Evolutionary conservation across 2,888 invertebrate species (phyloP), one percentile per base, ranked within the genome.

Genomic region (Homarus gammarus): DNA sequence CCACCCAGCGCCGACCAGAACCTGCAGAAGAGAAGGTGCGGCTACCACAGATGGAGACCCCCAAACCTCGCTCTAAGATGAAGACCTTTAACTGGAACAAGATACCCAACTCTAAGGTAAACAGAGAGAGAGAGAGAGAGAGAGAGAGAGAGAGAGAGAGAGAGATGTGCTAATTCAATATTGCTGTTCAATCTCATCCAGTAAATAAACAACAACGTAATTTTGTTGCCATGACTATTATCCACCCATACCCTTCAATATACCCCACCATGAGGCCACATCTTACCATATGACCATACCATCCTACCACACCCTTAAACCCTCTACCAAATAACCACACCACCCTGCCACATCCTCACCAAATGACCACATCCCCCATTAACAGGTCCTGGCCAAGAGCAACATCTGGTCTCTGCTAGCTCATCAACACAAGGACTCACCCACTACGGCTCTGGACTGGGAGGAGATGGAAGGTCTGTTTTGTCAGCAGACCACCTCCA

Each of bases 31-130:
- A 87, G 36, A 92, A 92, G 82, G 87, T 92, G 15, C 81, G 82
- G 2, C 95, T 97, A 81, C 98, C 98, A 22, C 98, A 98, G 93
- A 98, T 98, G 93, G 97, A 97, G 93, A 98, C 97, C 0, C 99
- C 99, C 0, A 96, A 96, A 90, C 99, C 99, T n/a, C 97, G 97
- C 94, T 96, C 97, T 44, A 99, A 98, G 94, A 98, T 99, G 98
- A 98, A 98, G 94, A 98, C 98, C 0, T 97, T 99, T 92, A 99
- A 99, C 93, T 99, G 99, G 99, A 97, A 98, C 93, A 99, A 99
- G 94, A 98, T 99, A 93, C 98, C 99, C 61, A 97, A 96, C 93
- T 96, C 96, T 93, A 98, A 97, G 95, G 96, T 97, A 68, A 72
- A 2, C n/a, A n/a, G n/a, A n/a, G n/a, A n/a, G n/a, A n/a, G n/a